Evolutionary conservation across 1,140 invertebrate genomes (phyloP), one percentile per base, ranked within the genome.

Genomic region (Palaemon carinicauda): DNA sequence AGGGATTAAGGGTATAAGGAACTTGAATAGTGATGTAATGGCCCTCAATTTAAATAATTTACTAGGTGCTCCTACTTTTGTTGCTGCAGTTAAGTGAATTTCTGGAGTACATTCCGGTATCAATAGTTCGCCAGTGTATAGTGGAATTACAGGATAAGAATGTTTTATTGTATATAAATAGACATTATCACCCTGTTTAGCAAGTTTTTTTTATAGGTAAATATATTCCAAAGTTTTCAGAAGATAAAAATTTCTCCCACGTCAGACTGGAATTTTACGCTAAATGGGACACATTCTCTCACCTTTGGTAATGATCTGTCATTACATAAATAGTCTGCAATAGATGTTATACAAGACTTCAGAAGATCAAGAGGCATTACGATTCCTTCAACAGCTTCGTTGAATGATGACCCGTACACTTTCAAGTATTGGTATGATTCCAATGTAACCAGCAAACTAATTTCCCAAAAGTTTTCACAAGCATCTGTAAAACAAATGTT

Each of bases 291-390:
- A 5, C 41, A 41, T 41, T 41, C 41, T 41, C n/a, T 21, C 21
- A 77, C 82, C 73, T 83, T 50, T 4, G 82, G 82, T 21, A 77
- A 60, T 33, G 54, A 15, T n/a, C 75, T 53, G 9, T 83, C 71
- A 4, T 33, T 17, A 41, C 60, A 56, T 29, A 74, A 77, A 53
- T 60, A 65, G 4, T 75, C 82, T 24, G 73, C 29, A 33, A 60
- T 77, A 14, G 82, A 83, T 54, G 73, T 24, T 41, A 83, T 60
- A 56, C 82, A 83, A 15, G 50, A 41, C 33, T 77, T 83, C 15
- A 75, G 53, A 4, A 83, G 17, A 14, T 77, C 51, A 1, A 24
- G 3, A 15, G 65, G 65, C 71, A 50, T 75, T 24, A 54, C 14
- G 24, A 33, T 1, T 14, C 33, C 52, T n/a, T 24, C 82, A 21